Percentiles rank a stretch among this genome's conserved stretches.
phyloP scores from a whole-genome alignment of 2,888 invertebrate species.

The Campoletis raptor region DNA sequence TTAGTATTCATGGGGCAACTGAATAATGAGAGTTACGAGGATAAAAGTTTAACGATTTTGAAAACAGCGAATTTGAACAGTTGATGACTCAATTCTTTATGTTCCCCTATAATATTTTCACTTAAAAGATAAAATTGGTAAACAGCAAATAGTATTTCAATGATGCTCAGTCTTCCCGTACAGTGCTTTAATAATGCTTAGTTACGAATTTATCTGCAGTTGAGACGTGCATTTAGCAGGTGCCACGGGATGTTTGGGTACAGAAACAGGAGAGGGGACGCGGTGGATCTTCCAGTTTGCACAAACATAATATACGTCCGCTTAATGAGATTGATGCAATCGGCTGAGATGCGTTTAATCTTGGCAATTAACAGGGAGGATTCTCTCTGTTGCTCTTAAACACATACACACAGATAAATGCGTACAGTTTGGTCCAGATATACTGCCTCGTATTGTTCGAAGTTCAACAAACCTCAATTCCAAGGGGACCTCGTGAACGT shows the following conservation, averaged over 20 bases:
- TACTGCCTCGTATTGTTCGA: slow-evolving; percentile 12
- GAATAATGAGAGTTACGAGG: background rate
- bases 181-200: slow-evolving; percentile 2
- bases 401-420: background rate
- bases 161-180: background rate
- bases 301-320: slow-evolving; percentile 77
- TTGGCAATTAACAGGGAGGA: slow-evolving; percentile 76
- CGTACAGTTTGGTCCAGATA: background rate
- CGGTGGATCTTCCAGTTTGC: slow-evolving; percentile 60
- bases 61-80: background rate
- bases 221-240: slow-evolving; percentile 4
- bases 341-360: slow-evolving; percentile 77
- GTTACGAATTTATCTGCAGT: background rate
- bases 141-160: background rate
- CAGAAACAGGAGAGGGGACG: background rate
- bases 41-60: background rate
- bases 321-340: slow-evolving; percentile 82
- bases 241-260: background rate
- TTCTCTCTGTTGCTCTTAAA: slow-evolving; percentile 15
- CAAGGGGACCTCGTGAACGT: slow-evolving; percentile 25
- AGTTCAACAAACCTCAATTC: background rate
- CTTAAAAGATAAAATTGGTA: background rate
- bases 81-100: background rate
- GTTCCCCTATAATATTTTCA: background rate
- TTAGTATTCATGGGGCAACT: background rate